Percentiles rank a stretch among this genome's conserved stretches.
Conservation (phyloP, 2,888 invertebrate species). For the Cephus pulcher region DNA sequence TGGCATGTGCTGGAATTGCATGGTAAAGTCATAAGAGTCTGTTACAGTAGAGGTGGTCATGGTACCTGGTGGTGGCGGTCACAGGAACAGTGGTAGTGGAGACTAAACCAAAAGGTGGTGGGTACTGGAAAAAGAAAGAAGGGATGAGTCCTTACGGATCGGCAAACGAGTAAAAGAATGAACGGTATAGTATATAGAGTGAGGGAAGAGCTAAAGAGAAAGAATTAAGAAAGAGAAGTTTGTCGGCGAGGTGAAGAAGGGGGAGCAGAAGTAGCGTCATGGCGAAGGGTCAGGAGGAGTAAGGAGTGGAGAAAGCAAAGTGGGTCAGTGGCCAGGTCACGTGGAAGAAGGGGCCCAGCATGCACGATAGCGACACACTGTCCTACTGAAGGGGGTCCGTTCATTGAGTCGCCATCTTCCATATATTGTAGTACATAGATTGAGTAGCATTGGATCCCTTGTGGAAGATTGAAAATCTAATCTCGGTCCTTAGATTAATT, state of each 20-base stretch:
- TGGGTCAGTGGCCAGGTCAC: slow-evolving; percentile 61
- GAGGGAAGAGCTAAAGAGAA: slow-evolving; percentile 8
- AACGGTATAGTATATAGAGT: slow-evolving; percentile 13
- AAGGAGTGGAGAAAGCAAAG: slow-evolving; percentile 62
- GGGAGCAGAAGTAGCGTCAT: background rate
- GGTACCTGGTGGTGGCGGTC: slow-evolving; percentile 26
- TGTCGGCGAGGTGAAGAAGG: background rate
- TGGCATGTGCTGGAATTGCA: slow-evolving; percentile 61
- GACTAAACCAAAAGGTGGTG: background rate
- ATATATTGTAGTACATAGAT: background rate
- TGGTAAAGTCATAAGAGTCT: slow-evolving; percentile 56
- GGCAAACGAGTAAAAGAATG: slow-evolving; percentile 7
- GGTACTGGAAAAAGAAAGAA: background rate
- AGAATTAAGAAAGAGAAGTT: slow-evolving; percentile 9
- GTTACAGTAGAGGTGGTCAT: slow-evolving; percentile 40
- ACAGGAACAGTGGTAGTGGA: slow-evolving; percentile 6
- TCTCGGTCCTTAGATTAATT: background rate
- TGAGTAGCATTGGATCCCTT: background rate
- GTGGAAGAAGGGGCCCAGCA: slow-evolving; percentile 62
- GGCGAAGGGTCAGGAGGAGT: background rate
- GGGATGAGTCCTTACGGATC: background rate
- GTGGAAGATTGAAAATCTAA: background rate
- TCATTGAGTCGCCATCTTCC: background rate
- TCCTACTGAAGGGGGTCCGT: slow-evolving; percentile 52
- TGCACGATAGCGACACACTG: slow-evolving; percentile 65